Percentiles rank a stretch among this genome's conserved stretches.
Evolutionary conservation across 2,888 invertebrate genomes (phyloP).

Genomic region (Erannis defoliaria): DNA sequence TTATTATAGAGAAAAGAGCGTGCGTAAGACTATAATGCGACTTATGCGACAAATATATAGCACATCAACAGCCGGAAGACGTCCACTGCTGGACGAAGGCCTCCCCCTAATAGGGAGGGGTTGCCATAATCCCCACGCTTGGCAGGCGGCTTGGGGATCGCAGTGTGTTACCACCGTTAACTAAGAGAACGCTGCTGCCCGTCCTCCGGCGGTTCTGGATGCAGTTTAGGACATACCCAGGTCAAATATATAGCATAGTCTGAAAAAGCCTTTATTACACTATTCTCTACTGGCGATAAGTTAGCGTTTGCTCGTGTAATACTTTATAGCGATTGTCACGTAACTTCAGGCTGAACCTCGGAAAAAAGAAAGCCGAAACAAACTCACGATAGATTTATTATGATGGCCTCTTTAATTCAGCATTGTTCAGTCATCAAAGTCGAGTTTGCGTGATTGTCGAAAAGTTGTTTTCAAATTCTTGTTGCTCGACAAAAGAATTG

Average conservation of each 20-base stretch:
- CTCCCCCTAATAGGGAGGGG: too few species aligned
- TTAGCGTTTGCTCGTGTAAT: neutral
- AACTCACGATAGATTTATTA: conserved; percentile 24
- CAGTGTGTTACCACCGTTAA: too few species aligned
- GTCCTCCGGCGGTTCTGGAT: too few species aligned
- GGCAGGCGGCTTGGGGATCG: too few species aligned
- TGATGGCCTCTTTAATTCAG: conserved; percentile 25
- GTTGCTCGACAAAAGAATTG: conserved; percentile 12
- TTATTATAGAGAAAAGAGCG: too few species aligned
- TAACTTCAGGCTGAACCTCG: neutral
- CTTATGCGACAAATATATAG: too few species aligned
- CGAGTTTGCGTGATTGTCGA: conserved; percentile 34
- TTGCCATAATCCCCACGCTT: too few species aligned
- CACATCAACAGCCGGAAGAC: too few species aligned
- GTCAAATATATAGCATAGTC: neutral
- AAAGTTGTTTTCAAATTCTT: conserved; percentile 20
- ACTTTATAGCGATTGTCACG: neutral
- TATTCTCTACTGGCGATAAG: neutral
- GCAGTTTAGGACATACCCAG: too few species aligned
- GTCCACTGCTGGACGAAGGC: too few species aligned
- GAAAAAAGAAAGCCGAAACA: conserved; percentile 21
- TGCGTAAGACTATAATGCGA: too few species aligned
- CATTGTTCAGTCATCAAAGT: conserved; percentile 21
- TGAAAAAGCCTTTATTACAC: neutral
- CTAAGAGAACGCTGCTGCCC: too few species aligned